phyloP scores from a whole-genome alignment of 2,113 vertebrate genomes.

The Notarius lentiginosus region DNA sequence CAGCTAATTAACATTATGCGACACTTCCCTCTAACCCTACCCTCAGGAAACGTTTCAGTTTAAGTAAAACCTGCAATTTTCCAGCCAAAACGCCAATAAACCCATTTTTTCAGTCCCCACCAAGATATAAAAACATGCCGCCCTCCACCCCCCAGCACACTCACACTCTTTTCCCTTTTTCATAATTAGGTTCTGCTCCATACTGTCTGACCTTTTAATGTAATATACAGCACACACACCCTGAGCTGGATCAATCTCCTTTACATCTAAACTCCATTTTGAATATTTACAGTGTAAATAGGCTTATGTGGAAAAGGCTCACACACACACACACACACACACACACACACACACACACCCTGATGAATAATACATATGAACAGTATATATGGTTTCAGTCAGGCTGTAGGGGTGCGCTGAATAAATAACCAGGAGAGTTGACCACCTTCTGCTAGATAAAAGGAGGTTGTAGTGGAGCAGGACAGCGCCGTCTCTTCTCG shows the following conservation, averaged over 20 bases:
- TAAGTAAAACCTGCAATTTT: background rate
- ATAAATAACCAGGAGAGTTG: constrained; percentile 35
- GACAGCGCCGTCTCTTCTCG: constrained; percentile 47
- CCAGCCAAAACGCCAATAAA: no score
- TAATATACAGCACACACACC: constrained; percentile 23
- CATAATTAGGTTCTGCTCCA: constrained; percentile 27
- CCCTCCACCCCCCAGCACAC: background rate
- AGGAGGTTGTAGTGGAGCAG: constrained; percentile 52
- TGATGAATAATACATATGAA: constrained; percentile 53
- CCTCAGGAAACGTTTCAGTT: background rate
- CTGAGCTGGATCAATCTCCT: constrained; percentile 9
- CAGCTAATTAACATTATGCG: no score
- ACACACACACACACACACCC: constrained; percentile 43
- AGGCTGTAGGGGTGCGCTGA: constrained; percentile 18
- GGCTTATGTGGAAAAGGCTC: constrained; percentile 2
- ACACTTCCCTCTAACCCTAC: no score
- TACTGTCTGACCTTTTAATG: constrained; percentile 19
- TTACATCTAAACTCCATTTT: constrained; percentile 30
- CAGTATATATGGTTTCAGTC: constrained; percentile 45
- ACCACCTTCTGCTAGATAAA: constrained; percentile 54
- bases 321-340: constrained; percentile 39
- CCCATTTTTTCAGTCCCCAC: background rate
- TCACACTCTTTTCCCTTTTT: constrained; percentile 24
- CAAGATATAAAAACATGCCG: background rate
- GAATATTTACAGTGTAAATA: constrained; percentile 38